Evolutionary conservation across 2,888 invertebrate species (phyloP), one percentile per base, ranked within the genome.

Genomic region (Himalopsyche kuldschensis): DNA sequence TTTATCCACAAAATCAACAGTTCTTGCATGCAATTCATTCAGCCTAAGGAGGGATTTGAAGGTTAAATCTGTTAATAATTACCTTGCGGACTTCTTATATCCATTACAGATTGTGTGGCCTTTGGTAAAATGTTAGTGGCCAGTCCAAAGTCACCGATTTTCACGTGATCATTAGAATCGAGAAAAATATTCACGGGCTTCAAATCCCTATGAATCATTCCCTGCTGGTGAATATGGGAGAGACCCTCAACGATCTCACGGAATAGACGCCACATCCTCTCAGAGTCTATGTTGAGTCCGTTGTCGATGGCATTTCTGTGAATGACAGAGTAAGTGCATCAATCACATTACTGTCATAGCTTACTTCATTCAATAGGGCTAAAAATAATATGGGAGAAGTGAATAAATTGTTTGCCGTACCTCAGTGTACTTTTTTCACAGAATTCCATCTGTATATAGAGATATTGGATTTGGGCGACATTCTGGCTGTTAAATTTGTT

Each of bases 371-470:
- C 63, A 24, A 8, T 27, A 10, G 6, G 1, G 15, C 11, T 76
- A 10, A 76, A 27, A 10, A 30, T 6, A 76, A 4, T 32, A 30
- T 30, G 17, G 15, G n/a, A 11, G 63, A 55, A n/a, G 32, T 17
- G 32, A 69, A 55, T 27, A 30, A 69, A 81, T 15, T 78, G 31
- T 41, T 15, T 41, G 78, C 20, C 87, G 92, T 82, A 85, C 89
- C 95, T 92, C 41, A 98, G 90, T 0, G 99, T 99, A 87, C 96
- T 97, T 88, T 98, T 98, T 89, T 99, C 99, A 89, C 99, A 99
- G 90, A 98, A 99, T 90, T 99, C 99, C 99, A 99, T 99, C 92
- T 99, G 97, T 87, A 97, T 97, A 88, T 97, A 98, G 91, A 98
- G 94, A 82, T 95, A 95, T 88, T 95, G 95, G 78, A 93, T 92